Evolutionary conservation across 2,113 vertebrate genomes (phyloP).

Genomic region (Hippocampus guttulatus): DNA sequence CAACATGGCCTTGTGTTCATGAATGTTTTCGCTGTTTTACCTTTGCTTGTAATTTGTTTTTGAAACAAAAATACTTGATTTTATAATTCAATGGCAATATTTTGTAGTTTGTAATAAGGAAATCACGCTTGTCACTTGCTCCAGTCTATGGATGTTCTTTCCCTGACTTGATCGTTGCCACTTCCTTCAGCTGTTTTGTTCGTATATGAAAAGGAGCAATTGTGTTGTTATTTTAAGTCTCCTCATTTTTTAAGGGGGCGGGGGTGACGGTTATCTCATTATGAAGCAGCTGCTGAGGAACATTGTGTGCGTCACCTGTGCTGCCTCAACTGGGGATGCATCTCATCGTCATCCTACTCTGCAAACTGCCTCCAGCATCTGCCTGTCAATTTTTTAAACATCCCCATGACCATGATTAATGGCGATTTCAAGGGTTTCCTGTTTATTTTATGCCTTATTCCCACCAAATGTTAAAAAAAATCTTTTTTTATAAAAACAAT

Average conservation of each 20-base stretch:
- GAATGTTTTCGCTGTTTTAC: conserved; percentile 64
- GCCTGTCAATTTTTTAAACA: conserved; percentile 55
- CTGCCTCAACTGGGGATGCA: background rate
- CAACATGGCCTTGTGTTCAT: conserved; percentile 70
- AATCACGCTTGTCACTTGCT: conserved; percentile 16
- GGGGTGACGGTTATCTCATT: background rate
- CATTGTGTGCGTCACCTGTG: conserved; percentile 1
- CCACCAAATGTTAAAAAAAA: conserved; percentile 69
- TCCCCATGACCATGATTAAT: conserved; percentile 57
- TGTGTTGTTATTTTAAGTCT: background rate
- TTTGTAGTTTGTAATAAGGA: conserved; percentile 55
- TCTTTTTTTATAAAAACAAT: conserved; percentile 17
- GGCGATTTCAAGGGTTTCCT: conserved; percentile 59
- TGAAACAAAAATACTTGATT: conserved; percentile 36
- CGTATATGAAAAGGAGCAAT: background rate
- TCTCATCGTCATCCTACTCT: background rate
- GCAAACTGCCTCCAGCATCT: background rate
- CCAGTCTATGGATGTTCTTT: conserved; percentile 6
- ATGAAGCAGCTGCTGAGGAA: background rate
- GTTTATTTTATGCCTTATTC: conserved; percentile 70
- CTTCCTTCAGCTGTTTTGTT: background rate
- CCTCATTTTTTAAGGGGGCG: background rate
- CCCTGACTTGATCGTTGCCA: conserved; percentile 9
- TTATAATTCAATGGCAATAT: conserved; percentile 53
- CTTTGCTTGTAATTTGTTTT: conserved; percentile 38